phyloP scores from a whole-genome alignment of 2,113 vertebrate species.

The Gymnogyps californianus region DNA sequence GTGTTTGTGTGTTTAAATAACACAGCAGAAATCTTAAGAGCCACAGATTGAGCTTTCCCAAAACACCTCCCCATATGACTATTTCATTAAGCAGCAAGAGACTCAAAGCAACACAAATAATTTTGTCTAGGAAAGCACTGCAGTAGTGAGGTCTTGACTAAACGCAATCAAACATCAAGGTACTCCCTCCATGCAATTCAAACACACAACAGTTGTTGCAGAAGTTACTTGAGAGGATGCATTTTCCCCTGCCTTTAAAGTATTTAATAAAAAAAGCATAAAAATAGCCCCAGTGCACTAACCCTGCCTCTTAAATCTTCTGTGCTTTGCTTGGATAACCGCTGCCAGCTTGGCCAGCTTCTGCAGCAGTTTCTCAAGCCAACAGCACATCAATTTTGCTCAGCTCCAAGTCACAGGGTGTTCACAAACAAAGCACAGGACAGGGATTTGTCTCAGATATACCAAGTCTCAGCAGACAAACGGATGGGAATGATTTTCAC shows the following conservation, averaged over 20 bases:
- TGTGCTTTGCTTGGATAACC: constrained; percentile 19
- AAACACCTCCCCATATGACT: background rate
- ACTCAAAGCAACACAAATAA: background rate
- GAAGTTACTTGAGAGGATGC: constrained; percentile 28
- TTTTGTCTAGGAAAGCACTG: background rate
- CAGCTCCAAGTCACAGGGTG: constrained; percentile 57
- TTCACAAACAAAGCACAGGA: constrained; percentile 68
- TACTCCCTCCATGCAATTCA: background rate
- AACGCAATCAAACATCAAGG: background rate
- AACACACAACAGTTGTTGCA: background rate
- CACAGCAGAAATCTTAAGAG: background rate
- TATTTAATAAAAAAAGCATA: constrained; percentile 56
- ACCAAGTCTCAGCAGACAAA: constrained; percentile 13
- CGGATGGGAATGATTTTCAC: constrained; percentile 35
- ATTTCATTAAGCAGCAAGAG: background rate
- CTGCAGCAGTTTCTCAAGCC: constrained; percentile 62
- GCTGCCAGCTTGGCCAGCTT: constrained; percentile 58
- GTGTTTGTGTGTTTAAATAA: background rate
- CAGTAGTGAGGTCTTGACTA: background rate
- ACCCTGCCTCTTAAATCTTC: constrained; percentile 67
- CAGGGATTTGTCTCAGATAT: constrained; percentile 10
- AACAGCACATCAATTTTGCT: constrained; percentile 61
- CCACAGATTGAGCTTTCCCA: background rate
- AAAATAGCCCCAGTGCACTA: constrained; percentile 57
- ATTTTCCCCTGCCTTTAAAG: constrained; percentile 7